A percentile compares a stretch with the other conserved stretches of the same genome.
Evolutionary conservation across 2,888 invertebrate genomes (phyloP).

Genomic region (Hoplodrina blanda): DNA sequence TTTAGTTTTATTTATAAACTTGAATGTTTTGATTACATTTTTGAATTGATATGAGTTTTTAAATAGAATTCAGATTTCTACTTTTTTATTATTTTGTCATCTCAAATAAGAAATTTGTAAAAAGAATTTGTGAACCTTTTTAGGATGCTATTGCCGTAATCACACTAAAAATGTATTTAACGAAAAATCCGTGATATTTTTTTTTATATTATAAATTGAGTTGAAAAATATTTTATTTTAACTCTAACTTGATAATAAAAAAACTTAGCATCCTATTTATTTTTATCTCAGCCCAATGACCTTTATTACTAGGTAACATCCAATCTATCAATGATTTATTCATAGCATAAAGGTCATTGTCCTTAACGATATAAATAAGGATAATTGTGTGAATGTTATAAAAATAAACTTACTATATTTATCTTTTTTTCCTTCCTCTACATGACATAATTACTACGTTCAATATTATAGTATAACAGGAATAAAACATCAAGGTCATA

Average conservation of each 20-base stretch:
- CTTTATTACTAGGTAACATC: not conserved
- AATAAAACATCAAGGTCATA: conserved; percentile 30
- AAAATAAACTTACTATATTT: conserved; percentile 48
- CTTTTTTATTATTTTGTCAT: not conserved
- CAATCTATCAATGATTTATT: conserved; percentile 17
- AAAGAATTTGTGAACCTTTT: too few species aligned
- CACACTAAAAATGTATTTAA: too few species aligned
- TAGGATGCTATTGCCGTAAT: too few species aligned
- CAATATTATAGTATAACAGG: not conserved
- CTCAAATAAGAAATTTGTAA: too few species aligned
- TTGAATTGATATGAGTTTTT: conserved; percentile 27
- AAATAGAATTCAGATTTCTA: not conserved
- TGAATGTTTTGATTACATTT: conserved; percentile 38
- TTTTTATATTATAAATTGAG: too few species aligned
- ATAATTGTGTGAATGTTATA: conserved; percentile 54
- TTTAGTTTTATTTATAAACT: conserved; percentile 63
- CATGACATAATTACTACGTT: conserved; percentile 14
- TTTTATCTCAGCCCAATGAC: conserved; percentile 23
- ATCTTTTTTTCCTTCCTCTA: conserved; percentile 48
- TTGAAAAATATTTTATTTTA: too few species aligned
- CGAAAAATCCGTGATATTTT: too few species aligned
- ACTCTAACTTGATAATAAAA: too few species aligned
- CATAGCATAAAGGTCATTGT: conserved; percentile 56
- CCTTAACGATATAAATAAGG: conserved; percentile 58
- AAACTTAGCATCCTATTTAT: not conserved